Evolutionary conservation across 2,797 vertebrate genomes (phyloP).

Genomic region (Melopsittacus undulatus): DNA sequence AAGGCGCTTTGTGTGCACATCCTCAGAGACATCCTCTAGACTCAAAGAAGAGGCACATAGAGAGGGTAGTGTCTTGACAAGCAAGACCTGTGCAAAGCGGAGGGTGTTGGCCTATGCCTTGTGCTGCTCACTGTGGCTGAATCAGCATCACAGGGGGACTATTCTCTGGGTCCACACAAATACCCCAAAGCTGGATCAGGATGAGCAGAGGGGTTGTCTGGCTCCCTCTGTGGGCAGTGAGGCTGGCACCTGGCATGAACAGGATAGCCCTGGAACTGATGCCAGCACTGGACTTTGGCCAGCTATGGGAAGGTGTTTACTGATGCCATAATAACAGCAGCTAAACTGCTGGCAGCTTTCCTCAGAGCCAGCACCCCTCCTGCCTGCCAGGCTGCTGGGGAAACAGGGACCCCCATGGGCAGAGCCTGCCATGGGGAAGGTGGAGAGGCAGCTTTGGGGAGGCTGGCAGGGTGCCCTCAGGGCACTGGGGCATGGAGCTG

Average conservation of each 20-base stretch:
- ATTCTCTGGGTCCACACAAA: not conserved
- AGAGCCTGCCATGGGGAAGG: not conserved
- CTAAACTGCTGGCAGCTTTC: not conserved
- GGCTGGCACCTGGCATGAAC: not conserved
- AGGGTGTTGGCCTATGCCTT: not conserved
- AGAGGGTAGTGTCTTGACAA: not conserved
- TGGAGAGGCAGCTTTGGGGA: not conserved
- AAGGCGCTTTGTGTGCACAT: not conserved
- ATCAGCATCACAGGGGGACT: not conserved
- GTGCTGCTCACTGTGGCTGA: not conserved
- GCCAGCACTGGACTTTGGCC: not conserved
- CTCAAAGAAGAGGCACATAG: not conserved
- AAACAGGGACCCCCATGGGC: not conserved
- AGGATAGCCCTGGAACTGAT: not conserved
- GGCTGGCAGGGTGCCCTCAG: not conserved
- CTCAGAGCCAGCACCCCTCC: not conserved
- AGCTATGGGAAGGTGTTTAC: not conserved
- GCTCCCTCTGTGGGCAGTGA: not conserved
- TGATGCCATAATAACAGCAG: not conserved
- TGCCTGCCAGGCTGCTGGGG: accelerated
- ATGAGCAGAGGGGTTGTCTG: not conserved
- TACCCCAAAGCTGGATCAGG: accelerated
- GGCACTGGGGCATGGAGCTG: not conserved
- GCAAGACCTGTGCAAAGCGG: not conserved
- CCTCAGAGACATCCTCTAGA: not conserved